Evolutionary conservation across 2,113 vertebrate genomes (phyloP).

Genomic region (Bolborhynchus lineola): DNA sequence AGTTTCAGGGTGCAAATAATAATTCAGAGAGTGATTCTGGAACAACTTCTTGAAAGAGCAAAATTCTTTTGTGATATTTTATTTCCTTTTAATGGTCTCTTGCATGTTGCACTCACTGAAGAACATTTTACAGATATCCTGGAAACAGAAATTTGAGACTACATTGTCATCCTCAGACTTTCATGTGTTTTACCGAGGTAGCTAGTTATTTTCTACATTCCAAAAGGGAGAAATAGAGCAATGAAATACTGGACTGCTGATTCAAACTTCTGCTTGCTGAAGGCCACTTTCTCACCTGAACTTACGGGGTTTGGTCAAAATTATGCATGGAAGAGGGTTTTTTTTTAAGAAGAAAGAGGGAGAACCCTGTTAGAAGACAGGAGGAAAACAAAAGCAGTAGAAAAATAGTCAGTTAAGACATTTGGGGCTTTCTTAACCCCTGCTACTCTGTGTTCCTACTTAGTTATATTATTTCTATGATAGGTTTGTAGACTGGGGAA

Average conservation of each 20-base stretch:
- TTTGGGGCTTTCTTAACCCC: background rate
- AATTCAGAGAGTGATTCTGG: background rate
- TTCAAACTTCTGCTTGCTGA: background rate
- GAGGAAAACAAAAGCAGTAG: background rate
- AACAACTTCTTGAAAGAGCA: background rate
- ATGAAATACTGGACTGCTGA: background rate
- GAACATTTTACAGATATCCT: background rate
- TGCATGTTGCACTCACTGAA: background rate
- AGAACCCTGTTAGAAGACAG: background rate
- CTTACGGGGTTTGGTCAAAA: background rate
- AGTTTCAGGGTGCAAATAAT: background rate
- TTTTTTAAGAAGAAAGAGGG: background rate
- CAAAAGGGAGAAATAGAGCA: background rate
- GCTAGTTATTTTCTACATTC: background rate
- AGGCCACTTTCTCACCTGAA: background rate
- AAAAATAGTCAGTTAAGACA: background rate
- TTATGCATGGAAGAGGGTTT: background rate
- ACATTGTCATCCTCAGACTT: background rate
- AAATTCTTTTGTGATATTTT: background rate
- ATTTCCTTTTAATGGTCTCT: background rate
- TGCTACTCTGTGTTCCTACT: background rate
- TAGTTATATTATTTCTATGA: background rate
- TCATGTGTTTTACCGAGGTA: background rate
- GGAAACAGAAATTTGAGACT: background rate
- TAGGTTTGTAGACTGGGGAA: background rate